phyloP scores from a whole-genome alignment of 2,797 vertebrate genomes.

The Sternarchorhynchus goeldii region DNA sequence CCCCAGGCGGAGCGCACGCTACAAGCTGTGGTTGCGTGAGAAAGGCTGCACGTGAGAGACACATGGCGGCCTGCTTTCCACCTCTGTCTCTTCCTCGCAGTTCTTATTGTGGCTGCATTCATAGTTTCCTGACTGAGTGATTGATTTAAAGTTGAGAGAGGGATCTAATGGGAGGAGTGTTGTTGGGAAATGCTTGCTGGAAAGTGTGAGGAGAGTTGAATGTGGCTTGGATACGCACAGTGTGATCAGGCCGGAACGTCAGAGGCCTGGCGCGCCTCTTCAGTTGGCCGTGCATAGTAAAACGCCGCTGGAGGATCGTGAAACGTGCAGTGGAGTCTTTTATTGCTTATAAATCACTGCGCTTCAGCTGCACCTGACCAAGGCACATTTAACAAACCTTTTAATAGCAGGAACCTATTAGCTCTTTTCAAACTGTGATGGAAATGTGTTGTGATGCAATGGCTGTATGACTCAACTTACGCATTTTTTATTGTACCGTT shows the following conservation, averaged over 20 bases:
- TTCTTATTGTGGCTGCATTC: no score
- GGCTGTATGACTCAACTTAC: neutral
- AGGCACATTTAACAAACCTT: conserved; percentile 42
- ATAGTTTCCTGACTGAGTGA: no score
- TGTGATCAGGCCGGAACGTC: neutral
- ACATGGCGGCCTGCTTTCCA: no score
- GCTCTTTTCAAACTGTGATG: conserved; percentile 9
- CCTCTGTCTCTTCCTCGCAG: no score
- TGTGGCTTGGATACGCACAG: neutral
- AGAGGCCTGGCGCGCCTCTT: neutral
- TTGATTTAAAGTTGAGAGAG: neutral
- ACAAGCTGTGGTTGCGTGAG: no score
- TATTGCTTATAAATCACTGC: conserved; percentile 44
- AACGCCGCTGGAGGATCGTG: conserved; percentile 17
- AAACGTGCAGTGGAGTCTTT: conserved; percentile 34
- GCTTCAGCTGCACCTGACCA: conserved; percentile 43
- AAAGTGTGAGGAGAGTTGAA: neutral
- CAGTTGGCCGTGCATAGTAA: conserved; percentile 33
- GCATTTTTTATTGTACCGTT: neutral
- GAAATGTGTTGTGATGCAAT: neutral
- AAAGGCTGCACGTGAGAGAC: no score
- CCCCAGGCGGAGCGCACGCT: no score
- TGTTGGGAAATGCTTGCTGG: neutral
- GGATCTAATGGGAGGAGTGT: neutral
- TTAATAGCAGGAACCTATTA: conserved; percentile 39